Conservation (phyloP, 2,888 invertebrate species). For the Melieria picta region DNA sequence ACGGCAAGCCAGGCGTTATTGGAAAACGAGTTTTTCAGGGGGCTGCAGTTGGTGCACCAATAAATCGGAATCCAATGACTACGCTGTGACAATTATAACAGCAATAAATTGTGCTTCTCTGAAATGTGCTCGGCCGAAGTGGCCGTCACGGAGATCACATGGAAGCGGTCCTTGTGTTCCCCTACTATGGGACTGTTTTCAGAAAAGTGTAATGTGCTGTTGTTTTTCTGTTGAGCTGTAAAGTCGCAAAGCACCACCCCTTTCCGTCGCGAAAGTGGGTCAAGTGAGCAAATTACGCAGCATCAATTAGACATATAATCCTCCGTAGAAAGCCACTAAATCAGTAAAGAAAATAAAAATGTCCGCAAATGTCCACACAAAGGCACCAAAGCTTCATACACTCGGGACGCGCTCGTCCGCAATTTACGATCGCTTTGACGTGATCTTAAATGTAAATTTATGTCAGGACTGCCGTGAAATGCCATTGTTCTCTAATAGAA, state of each 20-base stretch:
- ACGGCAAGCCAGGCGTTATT: background rate
- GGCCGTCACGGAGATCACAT: no score
- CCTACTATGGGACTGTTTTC: no score
- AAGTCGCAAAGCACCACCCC: no score
- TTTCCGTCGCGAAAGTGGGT: constrained; percentile 1
- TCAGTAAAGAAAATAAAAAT: constrained; percentile 43
- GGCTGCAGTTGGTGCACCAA: background rate
- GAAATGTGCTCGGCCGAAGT: no score
- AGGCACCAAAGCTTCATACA: constrained; percentile 25
- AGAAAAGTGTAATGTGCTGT: no score
- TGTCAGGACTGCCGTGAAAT: background rate
- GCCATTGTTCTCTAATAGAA: background rate
- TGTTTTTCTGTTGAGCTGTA: no score
- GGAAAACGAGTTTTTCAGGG: background rate
- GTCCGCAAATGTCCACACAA: constrained; percentile 49
- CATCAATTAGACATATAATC: constrained; percentile 23
- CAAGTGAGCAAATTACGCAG: constrained; percentile 32
- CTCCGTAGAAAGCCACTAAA: constrained; percentile 19
- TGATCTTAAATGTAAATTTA: constrained; percentile 31
- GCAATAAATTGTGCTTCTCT: constrained; percentile 37
- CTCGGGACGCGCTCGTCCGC: constrained; percentile 3
- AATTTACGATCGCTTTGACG: constrained; percentile 25
- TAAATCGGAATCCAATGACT: constrained; percentile 27
- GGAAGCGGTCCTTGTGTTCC: no score
- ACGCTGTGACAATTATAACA: constrained; percentile 55